These are phyloP conservation scores for Silurus lanzhouensis DNA, from an alignment of 2,797 vertebrate species.

Conservation along the genomic window DNA sequence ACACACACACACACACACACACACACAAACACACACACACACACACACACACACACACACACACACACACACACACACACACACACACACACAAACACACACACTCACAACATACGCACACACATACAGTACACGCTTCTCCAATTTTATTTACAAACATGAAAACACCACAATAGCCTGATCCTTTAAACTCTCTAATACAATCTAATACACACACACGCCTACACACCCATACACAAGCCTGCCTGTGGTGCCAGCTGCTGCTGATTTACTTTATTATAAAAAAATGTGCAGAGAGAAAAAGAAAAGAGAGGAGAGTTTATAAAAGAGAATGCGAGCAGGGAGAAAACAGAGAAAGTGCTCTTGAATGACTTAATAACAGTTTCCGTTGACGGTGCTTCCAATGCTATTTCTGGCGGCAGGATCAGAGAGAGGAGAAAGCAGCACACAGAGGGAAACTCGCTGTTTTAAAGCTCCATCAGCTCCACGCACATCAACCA, in stretches of 20 bases:
- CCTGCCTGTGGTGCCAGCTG: constrained; percentile 51
- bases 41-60: constrained; percentile 4
- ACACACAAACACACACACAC: neutral
- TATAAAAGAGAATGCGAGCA: constrained; percentile 11
- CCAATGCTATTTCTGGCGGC: constrained; percentile 62
- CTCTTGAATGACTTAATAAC: constrained; percentile 64
- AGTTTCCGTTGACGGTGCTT: constrained; percentile 61
- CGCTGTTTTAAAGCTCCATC: constrained; percentile 16
- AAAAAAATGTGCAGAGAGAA: constrained; percentile 46
- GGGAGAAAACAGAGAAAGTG: constrained; percentile 49
- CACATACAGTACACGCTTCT: constrained; percentile 18
- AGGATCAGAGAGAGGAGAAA: constrained; percentile 60
- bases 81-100: constrained; percentile 6
- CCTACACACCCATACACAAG: constrained; percentile 11
- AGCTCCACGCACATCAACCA: neutral
- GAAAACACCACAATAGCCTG: neutral
- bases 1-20: constrained; percentile 31
- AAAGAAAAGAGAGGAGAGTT: constrained; percentile 17
- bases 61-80: constrained; percentile 34
- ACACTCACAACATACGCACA: constrained; percentile 15
- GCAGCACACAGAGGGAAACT: constrained; percentile 51
- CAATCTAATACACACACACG: constrained; percentile 17
- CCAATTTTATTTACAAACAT: constrained; percentile 9
- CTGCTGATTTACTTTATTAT: constrained; percentile 60
- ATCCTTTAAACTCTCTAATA: neutral